Conservation (phyloP, 2,888 invertebrate species). For the Polymixis lichenea region DNA sequence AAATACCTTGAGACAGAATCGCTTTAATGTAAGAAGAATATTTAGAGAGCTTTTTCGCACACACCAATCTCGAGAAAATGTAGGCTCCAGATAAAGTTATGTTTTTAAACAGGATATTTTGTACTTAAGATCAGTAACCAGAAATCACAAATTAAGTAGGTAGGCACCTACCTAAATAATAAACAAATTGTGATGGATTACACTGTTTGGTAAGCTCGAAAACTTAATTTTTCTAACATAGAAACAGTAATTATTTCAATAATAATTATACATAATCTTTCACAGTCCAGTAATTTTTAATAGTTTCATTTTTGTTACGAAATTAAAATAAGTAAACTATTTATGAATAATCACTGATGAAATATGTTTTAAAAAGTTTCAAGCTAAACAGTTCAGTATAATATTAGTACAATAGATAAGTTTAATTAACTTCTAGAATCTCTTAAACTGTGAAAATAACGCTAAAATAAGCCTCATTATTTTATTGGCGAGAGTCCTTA, state of each 20-base stretch:
- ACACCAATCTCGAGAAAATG: not conserved
- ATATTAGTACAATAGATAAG: constrained; percentile 16
- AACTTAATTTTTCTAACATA: not conserved
- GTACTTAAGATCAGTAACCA: not conserved
- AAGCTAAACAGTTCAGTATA: constrained; percentile 21
- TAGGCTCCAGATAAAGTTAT: not conserved
- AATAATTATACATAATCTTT: not conserved
- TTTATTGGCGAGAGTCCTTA: constrained; percentile 73
- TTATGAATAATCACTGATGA: not conserved
- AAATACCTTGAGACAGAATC: constrained; percentile 9
- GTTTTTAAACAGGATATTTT: not conserved
- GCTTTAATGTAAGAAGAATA: not conserved
- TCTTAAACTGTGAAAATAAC: constrained; percentile 62
- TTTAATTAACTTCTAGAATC: constrained; percentile 58
- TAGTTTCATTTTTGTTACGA: not conserved
- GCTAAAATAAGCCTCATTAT: constrained; percentile 80
- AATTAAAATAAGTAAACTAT: not conserved
- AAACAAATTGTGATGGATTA: not conserved
- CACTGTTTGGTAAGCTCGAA: not conserved
- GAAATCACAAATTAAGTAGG: not conserved
- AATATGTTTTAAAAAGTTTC: constrained; percentile 35
- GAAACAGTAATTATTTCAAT: not conserved
- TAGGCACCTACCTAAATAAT: not conserved
- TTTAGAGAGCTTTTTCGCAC: not conserved
- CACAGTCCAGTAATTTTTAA: not conserved